phyloP scores from a whole-genome alignment of 2,888 invertebrate species.

The Trachelus tabidus region DNA sequence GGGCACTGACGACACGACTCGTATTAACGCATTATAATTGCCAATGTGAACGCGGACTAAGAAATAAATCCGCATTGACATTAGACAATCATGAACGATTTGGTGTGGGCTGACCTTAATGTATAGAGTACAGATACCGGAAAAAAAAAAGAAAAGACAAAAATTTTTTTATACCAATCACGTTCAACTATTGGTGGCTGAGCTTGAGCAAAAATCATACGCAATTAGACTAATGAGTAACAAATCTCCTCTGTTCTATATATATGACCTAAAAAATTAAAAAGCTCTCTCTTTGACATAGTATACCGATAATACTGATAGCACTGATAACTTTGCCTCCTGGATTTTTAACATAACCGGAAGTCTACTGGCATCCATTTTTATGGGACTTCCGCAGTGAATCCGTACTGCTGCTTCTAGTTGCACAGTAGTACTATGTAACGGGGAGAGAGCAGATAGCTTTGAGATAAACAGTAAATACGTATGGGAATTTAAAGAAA shows the following conservation, averaged over 20 bases:
- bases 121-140: slow-evolving; percentile 58
- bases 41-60: not conserved
- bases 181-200: slow-evolving; percentile 60
- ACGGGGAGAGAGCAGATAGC: not conserved
- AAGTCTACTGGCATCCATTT: not conserved
- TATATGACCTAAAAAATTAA: not conserved
- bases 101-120: slow-evolving; percentile 66
- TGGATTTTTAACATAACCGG: not conserved
- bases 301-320: not conserved
- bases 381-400: not conserved
- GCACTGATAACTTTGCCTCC: not conserved
- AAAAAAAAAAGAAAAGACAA: not conserved
- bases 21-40: not conserved
- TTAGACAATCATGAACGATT: slow-evolving; percentile 55
- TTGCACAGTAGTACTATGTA: not conserved
- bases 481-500: not conserved
- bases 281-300: not conserved
- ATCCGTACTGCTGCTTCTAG: not conserved
- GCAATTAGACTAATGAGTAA: slow-evolving; percentile 22
- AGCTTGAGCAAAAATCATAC: slow-evolving; percentile 53
- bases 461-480: too few species aligned
- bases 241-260: not conserved
- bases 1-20: slow-evolving; percentile 58
- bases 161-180: slow-evolving; percentile 24
- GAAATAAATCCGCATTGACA: not conserved